phyloP scores from a whole-genome alignment of 2,113 vertebrate genomes.

The Chaetorhynchus papuensis region DNA sequence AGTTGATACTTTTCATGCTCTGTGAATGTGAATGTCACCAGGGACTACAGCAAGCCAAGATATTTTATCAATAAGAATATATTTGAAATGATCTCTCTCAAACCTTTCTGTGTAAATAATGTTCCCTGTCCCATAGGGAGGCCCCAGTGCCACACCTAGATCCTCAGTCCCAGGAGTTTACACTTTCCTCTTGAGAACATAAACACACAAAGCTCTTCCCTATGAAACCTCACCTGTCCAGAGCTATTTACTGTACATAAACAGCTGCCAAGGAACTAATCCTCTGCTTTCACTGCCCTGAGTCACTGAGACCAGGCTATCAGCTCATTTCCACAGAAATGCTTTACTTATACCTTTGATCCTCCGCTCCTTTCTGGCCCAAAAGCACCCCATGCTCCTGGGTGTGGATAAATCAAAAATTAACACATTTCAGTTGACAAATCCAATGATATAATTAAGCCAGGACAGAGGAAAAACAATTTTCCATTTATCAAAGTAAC shows the following conservation, averaged over 20 bases:
- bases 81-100: neutral
- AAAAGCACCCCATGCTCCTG: neutral
- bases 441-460: neutral
- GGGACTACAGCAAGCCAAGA: neutral
- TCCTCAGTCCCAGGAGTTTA: neutral
- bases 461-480: neutral
- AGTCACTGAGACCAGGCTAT: neutral
- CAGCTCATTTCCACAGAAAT: neutral
- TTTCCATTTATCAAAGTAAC: conserved; percentile 22
- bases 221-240: neutral
- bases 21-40: neutral
- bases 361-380: neutral
- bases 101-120: neutral
- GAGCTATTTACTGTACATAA: neutral
- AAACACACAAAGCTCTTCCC: neutral
- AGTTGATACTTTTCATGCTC: neutral
- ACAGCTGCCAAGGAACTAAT: conserved; percentile 47
- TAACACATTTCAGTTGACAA: conserved; percentile 12
- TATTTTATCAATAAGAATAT: neutral
- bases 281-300: neutral
- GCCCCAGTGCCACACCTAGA: neutral
- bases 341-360: neutral
- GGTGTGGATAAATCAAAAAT: neutral
- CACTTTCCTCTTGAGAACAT: neutral
- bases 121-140: neutral